Conservation (phyloP, 92 coral and sea anemone genomes). For the Phenganax stokvisi region DNA sequence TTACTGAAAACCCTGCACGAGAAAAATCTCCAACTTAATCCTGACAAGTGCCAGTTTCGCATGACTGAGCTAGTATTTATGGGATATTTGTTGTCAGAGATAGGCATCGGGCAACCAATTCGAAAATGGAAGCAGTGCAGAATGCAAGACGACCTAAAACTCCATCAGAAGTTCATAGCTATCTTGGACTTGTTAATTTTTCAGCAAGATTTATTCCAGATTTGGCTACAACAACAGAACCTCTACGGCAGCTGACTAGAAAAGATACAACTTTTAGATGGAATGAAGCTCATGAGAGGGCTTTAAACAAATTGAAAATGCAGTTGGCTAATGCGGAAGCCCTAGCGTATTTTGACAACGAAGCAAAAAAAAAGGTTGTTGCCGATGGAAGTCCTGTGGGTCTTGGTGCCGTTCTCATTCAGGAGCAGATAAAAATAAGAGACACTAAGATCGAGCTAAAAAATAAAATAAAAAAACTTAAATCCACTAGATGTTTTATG, state of each 20-base stretch:
- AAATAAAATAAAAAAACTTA: too few species aligned
- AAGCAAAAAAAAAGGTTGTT: neutral
- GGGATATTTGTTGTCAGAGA: constrained; percentile 51
- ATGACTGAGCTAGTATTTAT: constrained; percentile 49
- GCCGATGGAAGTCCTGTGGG: constrained; percentile 24
- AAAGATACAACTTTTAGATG: neutral
- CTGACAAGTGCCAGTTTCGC: constrained; percentile 52
- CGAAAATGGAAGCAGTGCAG: constrained; percentile 50
- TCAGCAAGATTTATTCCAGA: constrained; percentile 38
- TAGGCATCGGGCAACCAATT: constrained; percentile 51
- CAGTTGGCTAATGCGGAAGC: neutral
- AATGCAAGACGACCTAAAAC: constrained; percentile 54
- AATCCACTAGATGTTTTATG: too few species aligned
- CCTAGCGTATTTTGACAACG: neutral
- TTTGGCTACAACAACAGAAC: constrained; percentile 16
- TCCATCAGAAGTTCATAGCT: constrained; percentile 54
- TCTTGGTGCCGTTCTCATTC: constrained; percentile 22
- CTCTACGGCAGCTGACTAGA: constrained; percentile 12
- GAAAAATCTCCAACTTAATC: constrained; percentile 46
- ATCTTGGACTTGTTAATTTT: constrained; percentile 56
- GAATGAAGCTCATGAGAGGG: too few species aligned
- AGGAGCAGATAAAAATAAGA: neutral
- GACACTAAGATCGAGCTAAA: neutral
- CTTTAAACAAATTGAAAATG: neutral
- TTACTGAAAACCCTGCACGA: constrained; percentile 44